Evolutionary conservation across 2,888 invertebrate genomes (phyloP), one percentile per base, ranked within the genome.

Genomic region (Andrena camellia): DNA sequence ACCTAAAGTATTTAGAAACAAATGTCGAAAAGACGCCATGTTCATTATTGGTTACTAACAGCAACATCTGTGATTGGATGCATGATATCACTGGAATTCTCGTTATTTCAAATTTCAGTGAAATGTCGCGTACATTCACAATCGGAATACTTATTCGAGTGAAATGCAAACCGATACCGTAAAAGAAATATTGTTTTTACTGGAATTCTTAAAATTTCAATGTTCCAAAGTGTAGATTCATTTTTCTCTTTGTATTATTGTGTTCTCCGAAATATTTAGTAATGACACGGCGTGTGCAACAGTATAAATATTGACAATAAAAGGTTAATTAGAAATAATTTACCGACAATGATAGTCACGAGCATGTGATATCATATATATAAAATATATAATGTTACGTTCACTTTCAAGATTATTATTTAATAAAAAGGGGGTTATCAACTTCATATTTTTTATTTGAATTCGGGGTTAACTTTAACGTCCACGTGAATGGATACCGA

Each of bases 241-340:
- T 33, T 17, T 10, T 17, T 20, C 33, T 35, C 26, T 10, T 20
- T 6, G 60, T 20, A 8, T 68, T 8, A 33, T 29, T 69, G 17
- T 42, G 3, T 42, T 42, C 7, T 66, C 10, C 59, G 35, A 67
- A 50, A 64, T 4, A 71, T 76, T 29, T 17, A 69, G n/a, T 23
- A 48, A 64, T 54, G 20, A 48, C 26, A 59, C 54, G 4, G 10
- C 4, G 31, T 63, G 52, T n/a, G 50, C 63, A 29, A 76, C 75
- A 26, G 8, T 54, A 66, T 60, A 50, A 26, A 66, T 59, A n/a
- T 62, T n/a, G 63, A 35, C 77, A 74, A 75, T 83, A 78, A 54
- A n/a, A 57, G 35, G 42, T 62, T 80, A 86, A 86, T 81, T 79
- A 67, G 57, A 64, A 88, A 78, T 85, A 83, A 81, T 76, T 79